Evolutionary conservation across 2,888 invertebrate species (phyloP), one percentile per base, ranked within the genome.

Genomic region (Norana najaformis): DNA sequence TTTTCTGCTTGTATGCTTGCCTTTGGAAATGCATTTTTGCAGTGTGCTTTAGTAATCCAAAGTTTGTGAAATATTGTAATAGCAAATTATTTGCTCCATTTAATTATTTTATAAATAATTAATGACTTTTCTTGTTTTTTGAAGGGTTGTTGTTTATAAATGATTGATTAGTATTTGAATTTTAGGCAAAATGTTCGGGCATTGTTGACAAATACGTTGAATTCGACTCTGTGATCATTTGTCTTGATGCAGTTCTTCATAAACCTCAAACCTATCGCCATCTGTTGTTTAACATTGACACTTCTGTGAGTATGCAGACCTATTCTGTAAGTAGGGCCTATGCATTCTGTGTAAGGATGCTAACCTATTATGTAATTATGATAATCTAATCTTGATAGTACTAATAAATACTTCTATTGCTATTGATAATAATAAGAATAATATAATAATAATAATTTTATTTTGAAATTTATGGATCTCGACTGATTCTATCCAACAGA

Each of bases 131-230:
- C n/a, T n/a, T n/a, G n/a, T 16, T 2, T 69, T 1, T 11, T 69
- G 69, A 69, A 11, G n/a, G n/a, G n/a, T 11, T 8, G 30, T 69
- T 69, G 11, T 6, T 69, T n/a, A 69, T 69, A n/a, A n/a, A 69
- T 69, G 30, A n/a, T n/a, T 69, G 69, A 69, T 5, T 69, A 36
- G 6, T 36, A 30, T 89, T 88, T 41, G 30, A 69, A 41, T 90
- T 91, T 20, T 83, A 98, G 98, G 96, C 96, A 20, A 96, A 96
- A 91, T 98, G 98, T 94, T 96, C 96, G 89, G 95, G 96, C 88
- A 95, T 97, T 30, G 97, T 97, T 0, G 98, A 98, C 94, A 97
- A 97, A 94, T 98, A 98, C 94, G 96, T 98, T 91, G 98, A 98
- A 95, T 98, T 97, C 94, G 98, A 98, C 94, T 96, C 96, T n/a